Evolutionary conservation across 2,113 vertebrate genomes (phyloP).

Genomic region (Entomyzon cyanotis): DNA sequence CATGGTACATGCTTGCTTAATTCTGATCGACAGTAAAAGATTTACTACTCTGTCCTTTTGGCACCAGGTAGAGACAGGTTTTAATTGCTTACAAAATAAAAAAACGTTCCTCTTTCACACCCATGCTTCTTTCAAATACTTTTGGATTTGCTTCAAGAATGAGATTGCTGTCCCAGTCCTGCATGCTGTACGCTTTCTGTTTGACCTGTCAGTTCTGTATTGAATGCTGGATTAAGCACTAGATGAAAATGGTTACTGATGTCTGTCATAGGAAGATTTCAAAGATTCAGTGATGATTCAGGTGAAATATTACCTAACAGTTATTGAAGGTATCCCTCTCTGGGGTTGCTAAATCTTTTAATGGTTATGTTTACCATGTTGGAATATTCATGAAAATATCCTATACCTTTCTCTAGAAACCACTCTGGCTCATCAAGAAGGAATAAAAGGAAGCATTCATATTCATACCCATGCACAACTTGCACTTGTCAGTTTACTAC

Average conservation of each 20-base stretch:
- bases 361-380: background rate
- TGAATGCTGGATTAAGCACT: background rate
- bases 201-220: background rate
- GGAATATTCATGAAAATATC: background rate
- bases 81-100: background rate
- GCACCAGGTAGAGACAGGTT: background rate
- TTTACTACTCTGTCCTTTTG: background rate
- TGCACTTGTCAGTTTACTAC: background rate
- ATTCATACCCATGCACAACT: background rate
- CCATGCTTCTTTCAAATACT: background rate
- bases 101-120: background rate
- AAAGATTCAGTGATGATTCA: background rate
- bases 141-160: background rate
- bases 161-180: background rate
- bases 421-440: background rate
- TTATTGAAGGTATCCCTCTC: background rate
- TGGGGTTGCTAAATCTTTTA: background rate
- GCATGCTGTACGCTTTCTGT: background rate
- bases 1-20: background rate
- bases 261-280: background rate
- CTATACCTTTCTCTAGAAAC: background rate
- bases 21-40: background rate
- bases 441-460: background rate
- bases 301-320: background rate
- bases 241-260: background rate